A percentile compares a stretch with the other conserved stretches of the same genome.
Evolutionary conservation across 2,888 invertebrate species (phyloP).

Genomic region (Machimus atricapillus): DNA sequence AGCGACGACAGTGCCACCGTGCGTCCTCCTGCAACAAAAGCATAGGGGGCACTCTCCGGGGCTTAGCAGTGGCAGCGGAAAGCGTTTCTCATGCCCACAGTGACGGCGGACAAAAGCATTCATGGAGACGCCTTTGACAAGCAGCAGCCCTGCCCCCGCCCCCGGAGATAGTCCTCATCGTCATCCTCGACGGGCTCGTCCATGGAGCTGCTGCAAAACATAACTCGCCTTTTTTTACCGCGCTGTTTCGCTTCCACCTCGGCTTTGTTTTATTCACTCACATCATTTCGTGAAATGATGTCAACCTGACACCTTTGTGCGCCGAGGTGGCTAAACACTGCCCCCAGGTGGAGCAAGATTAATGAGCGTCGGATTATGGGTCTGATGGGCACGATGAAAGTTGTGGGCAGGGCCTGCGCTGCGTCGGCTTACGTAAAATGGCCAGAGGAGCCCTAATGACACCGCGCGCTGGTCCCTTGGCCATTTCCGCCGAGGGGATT

Average conservation of each 20-base stretch:
- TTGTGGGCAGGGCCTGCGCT: background rate
- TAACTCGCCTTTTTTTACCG: background rate
- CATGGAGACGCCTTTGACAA: background rate
- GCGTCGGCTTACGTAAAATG: background rate
- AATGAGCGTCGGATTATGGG: constrained; percentile 8
- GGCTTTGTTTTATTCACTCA: constrained; percentile 22
- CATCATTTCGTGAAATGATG: constrained; percentile 30
- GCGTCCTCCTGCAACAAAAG: background rate
- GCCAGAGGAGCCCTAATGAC: background rate
- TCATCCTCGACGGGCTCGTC: background rate
- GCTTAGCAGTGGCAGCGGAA: background rate
- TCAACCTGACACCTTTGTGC: constrained; percentile 15
- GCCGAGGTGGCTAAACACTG: background rate
- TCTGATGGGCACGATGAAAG: background rate
- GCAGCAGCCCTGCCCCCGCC: background rate
- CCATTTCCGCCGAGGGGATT: background rate
- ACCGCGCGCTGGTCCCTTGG: background rate
- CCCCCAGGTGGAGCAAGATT: constrained; percentile 23
- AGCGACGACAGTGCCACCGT: background rate
- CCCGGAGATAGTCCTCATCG: background rate
- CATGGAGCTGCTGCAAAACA: background rate
- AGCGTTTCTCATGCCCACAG: constrained; percentile 11
- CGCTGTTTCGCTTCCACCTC: background rate
- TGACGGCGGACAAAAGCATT: background rate
- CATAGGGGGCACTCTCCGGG: background rate